Base-by-base conservation (phyloP, 2,113 vertebrate genomes). In the Pagrus major region DNA sequence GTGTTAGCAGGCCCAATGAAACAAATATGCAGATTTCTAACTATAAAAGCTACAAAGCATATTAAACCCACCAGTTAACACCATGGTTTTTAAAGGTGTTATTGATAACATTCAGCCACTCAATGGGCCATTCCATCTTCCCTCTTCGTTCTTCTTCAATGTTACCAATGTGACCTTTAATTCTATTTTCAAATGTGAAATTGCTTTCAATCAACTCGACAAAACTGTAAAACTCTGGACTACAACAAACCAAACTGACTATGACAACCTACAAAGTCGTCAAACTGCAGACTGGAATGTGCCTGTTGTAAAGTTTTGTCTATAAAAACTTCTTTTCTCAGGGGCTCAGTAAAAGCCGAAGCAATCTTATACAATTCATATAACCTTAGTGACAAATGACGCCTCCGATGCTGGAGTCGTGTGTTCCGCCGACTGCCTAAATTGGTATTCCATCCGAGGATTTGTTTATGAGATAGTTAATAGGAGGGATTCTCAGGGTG, bases 391-490 rank as follows among this genome's bases (percentile, higher is more conserved):
- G 72, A 85, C 83, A 86, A 76, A 84, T 77, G 80, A 88, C 51
- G 56, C 71, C 74, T 72, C 54, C 31, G 4, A 39, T 10, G 63
- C 73, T 44, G 29, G 18, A 49, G 54, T 35, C 31, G 41, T 78
- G 51, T 18, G 37, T 64, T 65, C 37, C 37, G 61, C 51, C 12
- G 42, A 18, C 63, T 59, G 33, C 74, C 60, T 29, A n/a, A 78
- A 75, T 64, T 80, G 42, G 42, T 79, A 70, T 86, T 79, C 73
- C 51, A 69, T 64, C 51, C 64, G 27, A 56, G 78, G 69, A 76
- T 86, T 81, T 89, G 71, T 91, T 89, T 78, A 73, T 86, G 80
- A 80, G 69, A 83, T 85, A 61, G 72, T 88, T 91, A 80, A 86
- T 80, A 83, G 67, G 54, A 8, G 56, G 31, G 46, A 68, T 76